Conservation (phyloP, 1,140 invertebrate species). For the Aradophagus sp. region DNA sequence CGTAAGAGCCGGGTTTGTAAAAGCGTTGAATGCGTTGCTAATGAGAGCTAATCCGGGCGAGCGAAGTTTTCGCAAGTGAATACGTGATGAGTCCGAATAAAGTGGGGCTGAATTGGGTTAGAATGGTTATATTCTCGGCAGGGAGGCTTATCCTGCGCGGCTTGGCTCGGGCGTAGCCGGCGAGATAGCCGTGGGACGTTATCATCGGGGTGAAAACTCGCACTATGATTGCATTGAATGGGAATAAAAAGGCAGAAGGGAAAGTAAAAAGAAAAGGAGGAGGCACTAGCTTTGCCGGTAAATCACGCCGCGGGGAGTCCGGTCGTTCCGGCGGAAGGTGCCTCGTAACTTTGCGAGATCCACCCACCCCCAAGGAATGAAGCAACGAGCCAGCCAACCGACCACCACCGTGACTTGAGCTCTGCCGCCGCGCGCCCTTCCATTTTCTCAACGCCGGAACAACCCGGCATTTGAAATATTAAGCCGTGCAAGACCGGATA, state of each 20-base stretch:
- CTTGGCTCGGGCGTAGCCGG: slow-evolving; percentile 35
- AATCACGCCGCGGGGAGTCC: slow-evolving; percentile 56
- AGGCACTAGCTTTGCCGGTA: slow-evolving; percentile 54
- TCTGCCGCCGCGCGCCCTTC: slow-evolving; percentile 48
- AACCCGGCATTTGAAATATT: slow-evolving; percentile 58
- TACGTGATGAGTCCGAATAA: slow-evolving; percentile 32
- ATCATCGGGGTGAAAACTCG: slow-evolving; percentile 52
- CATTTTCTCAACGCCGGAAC: slow-evolving; percentile 57
- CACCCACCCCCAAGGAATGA: slow-evolving; percentile 43
- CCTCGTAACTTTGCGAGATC: slow-evolving; percentile 58
- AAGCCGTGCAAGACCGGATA: slow-evolving; percentile 54
- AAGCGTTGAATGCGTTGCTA: too few species aligned
- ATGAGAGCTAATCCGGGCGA: slow-evolving; percentile 43
- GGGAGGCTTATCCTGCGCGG: slow-evolving; percentile 35
- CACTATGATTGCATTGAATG: slow-evolving; percentile 58
- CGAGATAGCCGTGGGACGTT: slow-evolving; percentile 51
- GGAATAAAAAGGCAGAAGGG: slow-evolving; percentile 55
- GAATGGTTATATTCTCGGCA: slow-evolving; percentile 36
- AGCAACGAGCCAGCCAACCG: slow-evolving; percentile 50
- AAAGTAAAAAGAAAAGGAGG: slow-evolving; percentile 55
- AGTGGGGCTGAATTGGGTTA: slow-evolving; percentile 45
- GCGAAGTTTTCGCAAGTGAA: slow-evolving; percentile 35
- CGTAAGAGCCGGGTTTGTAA: too few species aligned
- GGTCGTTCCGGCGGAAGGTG: slow-evolving; percentile 57
- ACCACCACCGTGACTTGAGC: slow-evolving; percentile 49